Evolutionary conservation across 2,888 invertebrate genomes (phyloP), one percentile per base, ranked within the genome.

Genomic region (Eupithecia centaureata): DNA sequence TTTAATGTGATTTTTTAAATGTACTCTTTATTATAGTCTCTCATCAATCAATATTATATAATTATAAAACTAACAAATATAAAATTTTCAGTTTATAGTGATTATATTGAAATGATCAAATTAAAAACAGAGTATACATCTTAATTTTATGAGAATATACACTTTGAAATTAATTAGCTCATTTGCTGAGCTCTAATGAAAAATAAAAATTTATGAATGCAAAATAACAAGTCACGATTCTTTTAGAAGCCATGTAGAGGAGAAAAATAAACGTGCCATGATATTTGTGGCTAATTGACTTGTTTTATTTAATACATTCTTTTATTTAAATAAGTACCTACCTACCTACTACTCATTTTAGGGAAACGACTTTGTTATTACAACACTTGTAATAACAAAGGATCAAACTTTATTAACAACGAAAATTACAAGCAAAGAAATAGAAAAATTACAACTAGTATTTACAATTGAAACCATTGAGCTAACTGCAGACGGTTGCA

Each of bases 231-330:
- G 92, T 93, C 92, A 93, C 88, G 92, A 93, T 93, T 93, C 93
- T 92, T 93, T 93, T 93, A 93, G 93, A 92, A 91, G 90, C 94
- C 93, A 94, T 94, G 94, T 94, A 94, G 94, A 94, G 93, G 92
- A 93, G 92, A 93, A 92, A 91, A 94, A 94, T 94, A 93, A 94
- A 94, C 93, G 94, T 94, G 94, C 94, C 94, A 94, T 94, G 93
- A 93, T 93, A 93, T 93, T 93, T 92, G 92, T 93, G 93, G 93
- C 92, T 91, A 91, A 70, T 63, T 76, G 66, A 56, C 69, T 80
- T 85, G 82, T 87, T 90, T 90, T 82, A 76, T 83, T 86, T 88
- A 81, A 68, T 18, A 25, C 33, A 12, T 32, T 28, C 57, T 30
- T 33, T 2, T n/a, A 18, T 8, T 18, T 18, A 10, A 32, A 13